Conservation (phyloP, 2,797 vertebrate genomes). For the Todus mexicanus region DNA sequence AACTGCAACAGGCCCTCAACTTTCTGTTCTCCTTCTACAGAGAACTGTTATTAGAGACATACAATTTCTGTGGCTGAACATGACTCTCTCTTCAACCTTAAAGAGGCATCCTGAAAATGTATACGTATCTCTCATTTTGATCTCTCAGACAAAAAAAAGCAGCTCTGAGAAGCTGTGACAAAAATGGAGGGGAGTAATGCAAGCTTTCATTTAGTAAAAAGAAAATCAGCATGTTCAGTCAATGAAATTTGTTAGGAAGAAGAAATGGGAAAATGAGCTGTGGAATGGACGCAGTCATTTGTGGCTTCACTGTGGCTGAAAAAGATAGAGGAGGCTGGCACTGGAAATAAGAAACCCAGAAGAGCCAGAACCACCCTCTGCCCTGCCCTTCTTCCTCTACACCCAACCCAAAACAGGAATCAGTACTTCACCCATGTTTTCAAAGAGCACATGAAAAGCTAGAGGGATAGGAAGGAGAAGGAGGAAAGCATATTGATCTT, state of each 20-base stretch:
- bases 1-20: neutral
- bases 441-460: neutral
- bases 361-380: neutral
- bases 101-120: neutral
- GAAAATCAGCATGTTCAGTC: neutral
- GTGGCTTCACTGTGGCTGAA: neutral
- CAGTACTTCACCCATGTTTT: neutral
- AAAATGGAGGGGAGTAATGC: neutral
- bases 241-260: neutral
- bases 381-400: neutral
- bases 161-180: neutral
- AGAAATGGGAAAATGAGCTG: neutral
- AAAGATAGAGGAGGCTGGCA: neutral
- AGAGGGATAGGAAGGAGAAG: neutral
- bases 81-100: neutral
- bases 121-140: neutral
- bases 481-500: neutral
- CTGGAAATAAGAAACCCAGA: neutral
- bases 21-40: neutral
- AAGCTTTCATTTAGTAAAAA: neutral
- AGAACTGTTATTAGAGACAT: neutral
- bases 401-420: neutral
- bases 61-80: neutral
- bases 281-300: conserved; percentile 3
- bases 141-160: neutral